A percentile compares a stretch with the other conserved stretches of the same genome.
phyloP scores from a whole-genome alignment of 2,113 vertebrate species.

The Asarcornis scutulata region DNA sequence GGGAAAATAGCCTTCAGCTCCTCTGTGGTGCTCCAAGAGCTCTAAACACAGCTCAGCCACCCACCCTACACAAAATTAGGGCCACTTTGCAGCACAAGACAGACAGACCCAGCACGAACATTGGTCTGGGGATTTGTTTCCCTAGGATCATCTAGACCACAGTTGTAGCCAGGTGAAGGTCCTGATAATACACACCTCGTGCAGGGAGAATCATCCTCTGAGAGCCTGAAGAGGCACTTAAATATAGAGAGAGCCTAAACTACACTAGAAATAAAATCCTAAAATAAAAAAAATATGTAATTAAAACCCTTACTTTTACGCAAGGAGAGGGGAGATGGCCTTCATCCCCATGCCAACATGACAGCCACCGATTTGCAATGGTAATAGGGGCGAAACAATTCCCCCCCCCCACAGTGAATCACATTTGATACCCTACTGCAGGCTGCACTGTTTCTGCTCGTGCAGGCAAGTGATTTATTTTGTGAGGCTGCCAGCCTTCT shows the following conservation, averaged over 20 bases:
- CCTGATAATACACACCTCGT: background rate
- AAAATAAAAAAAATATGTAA: no score
- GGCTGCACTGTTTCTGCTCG: background rate
- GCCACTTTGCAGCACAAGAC: background rate
- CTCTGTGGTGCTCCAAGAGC: background rate
- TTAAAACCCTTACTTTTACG: background rate
- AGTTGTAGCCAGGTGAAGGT: background rate
- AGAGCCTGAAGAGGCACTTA: background rate
- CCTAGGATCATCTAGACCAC: background rate
- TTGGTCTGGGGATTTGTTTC: background rate
- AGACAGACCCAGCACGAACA: background rate
- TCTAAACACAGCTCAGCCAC: background rate
- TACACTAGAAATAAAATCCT: no score
- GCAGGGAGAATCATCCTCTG: background rate
- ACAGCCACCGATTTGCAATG: background rate
- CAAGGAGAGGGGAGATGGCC: background rate
- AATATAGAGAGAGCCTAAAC: background rate
- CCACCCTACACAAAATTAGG: accelerated
- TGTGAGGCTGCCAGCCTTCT: background rate
- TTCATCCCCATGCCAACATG: background rate
- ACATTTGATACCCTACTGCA: background rate
- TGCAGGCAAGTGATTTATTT: background rate
- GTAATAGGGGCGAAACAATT: background rate
- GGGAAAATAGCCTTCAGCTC: background rate
- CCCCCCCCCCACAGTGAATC: background rate